These are phyloP conservation scores for Nemapogon koenigi DNA, from an alignment of 2,888 invertebrate genomes.

Conservation along the genomic window DNA sequence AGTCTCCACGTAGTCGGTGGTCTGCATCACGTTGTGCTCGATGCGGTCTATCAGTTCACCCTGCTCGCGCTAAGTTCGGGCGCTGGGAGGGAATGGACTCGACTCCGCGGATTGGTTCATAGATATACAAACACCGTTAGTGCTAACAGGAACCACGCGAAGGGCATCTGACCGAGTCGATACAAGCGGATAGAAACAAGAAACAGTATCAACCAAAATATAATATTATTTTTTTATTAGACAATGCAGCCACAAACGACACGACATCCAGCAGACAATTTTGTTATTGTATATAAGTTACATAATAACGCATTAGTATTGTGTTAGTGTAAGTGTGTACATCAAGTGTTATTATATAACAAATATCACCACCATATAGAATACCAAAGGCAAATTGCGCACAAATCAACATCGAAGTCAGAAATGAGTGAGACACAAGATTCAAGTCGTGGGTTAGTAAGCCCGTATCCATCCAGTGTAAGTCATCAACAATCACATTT, in stretches of 20 bases:
- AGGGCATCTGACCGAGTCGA: constrained; percentile 1
- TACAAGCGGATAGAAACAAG: not conserved
- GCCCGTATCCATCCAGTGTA: constrained; percentile 51
- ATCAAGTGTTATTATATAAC: constrained; percentile 36
- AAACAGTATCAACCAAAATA: not conserved
- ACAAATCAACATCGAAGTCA: constrained; percentile 47
- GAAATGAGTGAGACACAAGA: constrained; percentile 37
- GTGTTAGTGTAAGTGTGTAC: constrained; percentile 10
- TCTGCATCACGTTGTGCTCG: constrained; percentile 90
- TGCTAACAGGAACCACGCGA: constrained; percentile 7
- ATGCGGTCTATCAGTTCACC: constrained; percentile 94
- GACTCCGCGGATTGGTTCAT: constrained; percentile 56
- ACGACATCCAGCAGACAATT: constrained; percentile 22
- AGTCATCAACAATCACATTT: constrained; percentile 21
- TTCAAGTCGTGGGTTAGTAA: constrained; percentile 33
- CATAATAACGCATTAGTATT: constrained; percentile 32
- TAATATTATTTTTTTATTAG: too few relatives aligned
- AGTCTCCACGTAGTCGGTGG: constrained; percentile 82
- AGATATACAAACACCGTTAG: constrained; percentile 20
- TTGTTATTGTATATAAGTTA: constrained; percentile 34
- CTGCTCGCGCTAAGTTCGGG: constrained; percentile 65
- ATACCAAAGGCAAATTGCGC: constrained; percentile 62
- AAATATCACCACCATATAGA: constrained; percentile 33
- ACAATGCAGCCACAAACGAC: too few relatives aligned
- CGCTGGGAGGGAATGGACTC: constrained; percentile 44